phyloP scores from a whole-genome alignment of 1,140 invertebrate species.

The Glossosoma conforme region DNA sequence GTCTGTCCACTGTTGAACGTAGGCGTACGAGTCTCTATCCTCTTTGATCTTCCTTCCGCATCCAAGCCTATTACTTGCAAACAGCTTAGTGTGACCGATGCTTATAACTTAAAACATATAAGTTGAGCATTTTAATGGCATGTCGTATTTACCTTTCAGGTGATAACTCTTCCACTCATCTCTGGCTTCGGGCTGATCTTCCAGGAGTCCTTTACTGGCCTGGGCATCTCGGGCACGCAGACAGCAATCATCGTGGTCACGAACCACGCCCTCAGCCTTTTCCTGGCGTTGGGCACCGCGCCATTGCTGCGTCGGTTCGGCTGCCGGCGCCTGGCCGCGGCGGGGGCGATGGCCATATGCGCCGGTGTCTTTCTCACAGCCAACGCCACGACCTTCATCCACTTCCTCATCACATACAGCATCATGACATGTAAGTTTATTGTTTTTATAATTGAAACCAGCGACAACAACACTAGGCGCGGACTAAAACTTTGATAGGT shows the following conservation, averaged over 20 bases:
- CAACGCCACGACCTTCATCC: conserved; percentile 38
- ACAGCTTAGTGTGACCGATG: no score
- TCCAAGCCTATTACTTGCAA: no score
- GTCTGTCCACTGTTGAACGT: no score
- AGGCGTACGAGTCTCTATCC: no score
- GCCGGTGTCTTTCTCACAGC: conserved; percentile 44
- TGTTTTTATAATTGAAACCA: no score
- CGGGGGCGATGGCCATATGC: conserved; percentile 38
- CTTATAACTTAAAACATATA: no score
- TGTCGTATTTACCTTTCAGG: no score
- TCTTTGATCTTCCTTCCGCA: no score
- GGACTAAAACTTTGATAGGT: no score
- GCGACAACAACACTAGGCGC: no score
- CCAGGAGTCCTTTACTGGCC: conserved; percentile 49
- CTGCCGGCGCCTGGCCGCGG: conserved; percentile 46
- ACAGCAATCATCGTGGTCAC: conserved; percentile 54
- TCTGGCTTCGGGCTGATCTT: conserved; percentile 55
- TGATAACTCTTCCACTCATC: conserved; percentile 53
- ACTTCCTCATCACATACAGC: conserved; percentile 51
- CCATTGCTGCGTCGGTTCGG: conserved; percentile 47
- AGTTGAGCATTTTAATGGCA: no score
- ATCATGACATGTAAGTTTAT: conserved; percentile 52
- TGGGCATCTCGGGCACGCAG: conserved; percentile 50
- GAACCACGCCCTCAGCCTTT: conserved; percentile 58
- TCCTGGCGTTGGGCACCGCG: conserved; percentile 55